phyloP scores from a whole-genome alignment of 1,140 invertebrate genomes.

The Scylla paramamosain region DNA sequence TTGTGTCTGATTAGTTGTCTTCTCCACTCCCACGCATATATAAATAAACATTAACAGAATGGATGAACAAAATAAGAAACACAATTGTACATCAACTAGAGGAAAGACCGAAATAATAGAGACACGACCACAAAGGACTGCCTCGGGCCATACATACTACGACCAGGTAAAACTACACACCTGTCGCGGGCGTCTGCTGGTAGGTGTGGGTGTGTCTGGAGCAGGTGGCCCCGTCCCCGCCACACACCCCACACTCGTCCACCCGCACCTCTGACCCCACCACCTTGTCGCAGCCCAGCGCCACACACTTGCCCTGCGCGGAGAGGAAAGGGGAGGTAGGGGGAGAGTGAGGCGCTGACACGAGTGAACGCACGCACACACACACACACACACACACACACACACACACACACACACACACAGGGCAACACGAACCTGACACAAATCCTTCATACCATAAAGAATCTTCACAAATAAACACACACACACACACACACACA shows the following conservation, averaged over 20 bases:
- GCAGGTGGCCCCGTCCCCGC: constrained; percentile 85
- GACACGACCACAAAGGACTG: too few relatives aligned
- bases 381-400: too few relatives aligned
- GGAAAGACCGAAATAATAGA: too few relatives aligned
- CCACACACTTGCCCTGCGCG: constrained; percentile 75
- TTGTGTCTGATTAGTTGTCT: too few relatives aligned
- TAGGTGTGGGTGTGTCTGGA: constrained; percentile 81
- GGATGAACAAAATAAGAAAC: too few relatives aligned
- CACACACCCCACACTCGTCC: constrained; percentile 88
- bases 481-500: too few relatives aligned
- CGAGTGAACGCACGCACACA: neutral
- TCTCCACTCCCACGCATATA: too few relatives aligned
- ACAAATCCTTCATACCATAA: neutral
- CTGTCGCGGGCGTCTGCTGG: constrained; percentile 80
- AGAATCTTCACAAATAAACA: neutral
- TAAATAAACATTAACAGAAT: too few relatives aligned
- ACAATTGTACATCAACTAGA: too few relatives aligned
- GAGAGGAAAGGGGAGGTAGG: neutral
- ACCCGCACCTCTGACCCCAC: constrained; percentile 83
- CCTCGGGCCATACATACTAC: too few relatives aligned
- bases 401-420: too few relatives aligned
- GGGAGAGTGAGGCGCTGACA: neutral
- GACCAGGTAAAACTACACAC: neutral
- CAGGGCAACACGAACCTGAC: neutral
- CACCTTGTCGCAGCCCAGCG: constrained; percentile 76